Evolutionary conservation across 2,888 invertebrate species (phyloP).

Genomic region (Limnephilus marmoratus): DNA sequence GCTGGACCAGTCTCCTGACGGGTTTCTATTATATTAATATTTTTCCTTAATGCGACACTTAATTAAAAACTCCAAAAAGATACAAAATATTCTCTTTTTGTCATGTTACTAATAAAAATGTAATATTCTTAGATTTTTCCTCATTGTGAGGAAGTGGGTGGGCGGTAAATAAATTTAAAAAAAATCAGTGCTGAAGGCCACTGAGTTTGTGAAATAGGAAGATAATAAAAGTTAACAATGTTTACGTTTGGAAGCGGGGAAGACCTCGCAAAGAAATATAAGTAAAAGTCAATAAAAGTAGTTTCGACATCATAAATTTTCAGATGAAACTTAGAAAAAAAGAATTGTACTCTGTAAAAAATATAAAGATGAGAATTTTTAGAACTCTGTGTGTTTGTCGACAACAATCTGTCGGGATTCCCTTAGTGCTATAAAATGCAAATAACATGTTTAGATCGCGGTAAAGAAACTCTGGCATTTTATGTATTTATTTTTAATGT

Average conservation of each 20-base stretch:
- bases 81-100: too few relatives aligned
- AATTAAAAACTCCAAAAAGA: too few relatives aligned
- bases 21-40: too few relatives aligned
- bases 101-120: too few relatives aligned
- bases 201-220: neutral
- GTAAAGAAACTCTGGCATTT: neutral
- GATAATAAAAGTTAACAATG: neutral
- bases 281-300: neutral
- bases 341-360: neutral
- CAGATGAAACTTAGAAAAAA: neutral
- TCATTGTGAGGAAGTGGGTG: neutral
- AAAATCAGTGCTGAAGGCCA: neutral
- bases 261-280: neutral
- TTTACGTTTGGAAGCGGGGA: neutral
- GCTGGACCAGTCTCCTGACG: too few relatives aligned
- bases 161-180: neutral
- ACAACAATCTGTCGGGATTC: slow-evolving; percentile 4
- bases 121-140: neutral
- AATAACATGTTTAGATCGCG: slow-evolving; percentile 32
- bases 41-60: too few relatives aligned
- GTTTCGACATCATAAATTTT: neutral
- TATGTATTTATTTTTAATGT: neutral
- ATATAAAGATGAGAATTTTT: neutral
- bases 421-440: slow-evolving; percentile 32
- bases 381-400: slow-evolving; percentile 12